Evolutionary conservation across 2,888 invertebrate genomes (phyloP), one percentile per base, ranked within the genome.

Genomic region (Troides helena): DNA sequence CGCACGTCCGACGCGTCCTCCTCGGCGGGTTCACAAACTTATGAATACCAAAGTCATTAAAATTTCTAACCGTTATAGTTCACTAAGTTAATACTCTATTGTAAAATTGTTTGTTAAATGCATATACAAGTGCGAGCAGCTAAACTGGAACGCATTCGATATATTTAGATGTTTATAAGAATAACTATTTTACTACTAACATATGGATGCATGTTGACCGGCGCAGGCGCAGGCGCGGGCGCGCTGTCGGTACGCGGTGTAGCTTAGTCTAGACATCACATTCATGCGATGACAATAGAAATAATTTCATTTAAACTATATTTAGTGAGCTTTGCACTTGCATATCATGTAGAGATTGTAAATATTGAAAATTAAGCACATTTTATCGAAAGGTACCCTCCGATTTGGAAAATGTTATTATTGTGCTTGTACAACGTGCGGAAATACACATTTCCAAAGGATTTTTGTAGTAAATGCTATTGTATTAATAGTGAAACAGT

Each of bases 261-360:
- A 78, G 77, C 82, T 77, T 85, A 86, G 84, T 80, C 84, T 88
- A 88, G 84, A 75, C 78, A 82, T 85, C 84, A 87, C 85, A 70
- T 73, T 71, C 74, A 71, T 75, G 75, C 76, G 73, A 74, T 77
- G 82, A 82, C 82, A 82, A 82, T 83, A 83, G 81, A 76, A 65
- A 74, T 69, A 78, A 80, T 75, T 79, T 77, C 78, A 77, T 77
- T 77, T 81, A 84, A 46, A 87, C 81, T 84, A 84, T 87, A 85
- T 89, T 90, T 92, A 92, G 92, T 89, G 92, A 92, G 92, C 92
- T 92, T 92, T 91, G 92, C 92, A 91, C 90, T 92, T 92, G 92
- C 92, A 92, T 92, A 92, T 92, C 92, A 92, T 90, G 85, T 78
- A 78, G 78, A 81, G 84, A 81, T 78, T 92, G 91, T 90, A 91